phyloP scores from a whole-genome alignment of 35 echinoderm and acorn worm genomes.

The Patiria miniata region DNA sequence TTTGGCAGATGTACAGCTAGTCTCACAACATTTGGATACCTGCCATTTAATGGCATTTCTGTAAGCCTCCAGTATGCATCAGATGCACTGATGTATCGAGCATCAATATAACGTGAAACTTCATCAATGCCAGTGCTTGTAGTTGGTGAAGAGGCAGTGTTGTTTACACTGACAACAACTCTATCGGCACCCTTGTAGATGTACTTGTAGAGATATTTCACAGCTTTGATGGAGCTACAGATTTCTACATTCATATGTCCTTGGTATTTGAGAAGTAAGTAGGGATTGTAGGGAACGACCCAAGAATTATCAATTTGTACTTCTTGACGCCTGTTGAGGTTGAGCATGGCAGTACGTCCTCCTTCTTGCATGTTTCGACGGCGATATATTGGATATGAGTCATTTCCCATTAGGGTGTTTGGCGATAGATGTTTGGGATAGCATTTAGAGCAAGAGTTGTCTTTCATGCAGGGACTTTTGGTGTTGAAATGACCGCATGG shows the following conservation, averaged over 20 bases:
- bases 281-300: neutral
- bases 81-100: constrained; percentile 17
- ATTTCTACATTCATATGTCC: neutral
- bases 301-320: neutral
- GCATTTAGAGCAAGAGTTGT: neutral
- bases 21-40: neutral
- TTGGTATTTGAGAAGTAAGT: neutral
- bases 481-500: too few species aligned
- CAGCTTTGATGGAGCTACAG: constrained; percentile 15
- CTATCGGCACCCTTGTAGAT: constrained; percentile 41
- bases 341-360: neutral
- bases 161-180: neutral
- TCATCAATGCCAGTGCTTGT: constrained; percentile 28
- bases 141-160: neutral
- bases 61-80: constrained; percentile 24
- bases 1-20: constrained; percentile 10
- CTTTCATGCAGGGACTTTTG: neutral
- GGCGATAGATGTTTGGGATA: neutral
- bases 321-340: neutral
- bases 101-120: constrained; percentile 33
- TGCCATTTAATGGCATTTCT: neutral
- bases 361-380: neutral
- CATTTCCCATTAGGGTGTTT: neutral
- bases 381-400: neutral
- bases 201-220: constrained; percentile 60